Conservation (phyloP, 2,797 vertebrate genomes). For the Helarctos malayanus region DNA sequence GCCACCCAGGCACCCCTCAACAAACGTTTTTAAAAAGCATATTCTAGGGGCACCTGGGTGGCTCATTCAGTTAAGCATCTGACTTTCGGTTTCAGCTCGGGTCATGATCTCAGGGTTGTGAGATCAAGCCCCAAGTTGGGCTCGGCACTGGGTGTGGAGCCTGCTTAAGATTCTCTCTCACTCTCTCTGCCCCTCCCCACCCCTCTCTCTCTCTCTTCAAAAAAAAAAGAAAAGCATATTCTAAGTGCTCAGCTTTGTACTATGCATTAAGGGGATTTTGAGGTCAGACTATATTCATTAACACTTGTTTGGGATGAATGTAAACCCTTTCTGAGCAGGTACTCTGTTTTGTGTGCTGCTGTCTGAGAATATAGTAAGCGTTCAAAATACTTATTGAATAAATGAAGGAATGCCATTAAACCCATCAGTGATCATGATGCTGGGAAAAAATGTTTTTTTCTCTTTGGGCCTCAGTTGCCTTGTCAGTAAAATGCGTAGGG, state of each 20-base stretch:
- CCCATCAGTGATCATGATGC: neutral
- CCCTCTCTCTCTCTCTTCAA: neutral
- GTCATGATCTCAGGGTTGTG: neutral
- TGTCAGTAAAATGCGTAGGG: neutral
- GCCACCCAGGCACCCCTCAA: neutral
- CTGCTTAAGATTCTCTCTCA: neutral
- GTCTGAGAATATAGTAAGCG: neutral
- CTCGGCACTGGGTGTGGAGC: neutral
- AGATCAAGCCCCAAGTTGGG: neutral
- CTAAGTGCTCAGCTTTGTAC: conserved; percentile 17
- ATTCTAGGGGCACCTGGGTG: neutral
- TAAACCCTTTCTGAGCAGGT: neutral
- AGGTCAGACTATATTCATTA: conserved; percentile 30
- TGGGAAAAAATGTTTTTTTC: conserved; percentile 49
- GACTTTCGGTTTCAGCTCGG: neutral
- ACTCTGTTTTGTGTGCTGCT: neutral
- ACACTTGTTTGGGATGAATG: conserved; percentile 1
- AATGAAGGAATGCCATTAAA: conserved; percentile 47
- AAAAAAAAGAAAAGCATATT: neutral
- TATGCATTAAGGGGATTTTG: neutral
- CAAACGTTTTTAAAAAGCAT: neutral
- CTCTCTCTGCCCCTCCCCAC: neutral
- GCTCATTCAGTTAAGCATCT: neutral
- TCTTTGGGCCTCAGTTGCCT: conserved; percentile 35
- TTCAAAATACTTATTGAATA: conserved; percentile 34